Evolutionary conservation across 2,888 invertebrate genomes (phyloP), one percentile per base, ranked within the genome.

Genomic region (Tryphoninae sp.): DNA sequence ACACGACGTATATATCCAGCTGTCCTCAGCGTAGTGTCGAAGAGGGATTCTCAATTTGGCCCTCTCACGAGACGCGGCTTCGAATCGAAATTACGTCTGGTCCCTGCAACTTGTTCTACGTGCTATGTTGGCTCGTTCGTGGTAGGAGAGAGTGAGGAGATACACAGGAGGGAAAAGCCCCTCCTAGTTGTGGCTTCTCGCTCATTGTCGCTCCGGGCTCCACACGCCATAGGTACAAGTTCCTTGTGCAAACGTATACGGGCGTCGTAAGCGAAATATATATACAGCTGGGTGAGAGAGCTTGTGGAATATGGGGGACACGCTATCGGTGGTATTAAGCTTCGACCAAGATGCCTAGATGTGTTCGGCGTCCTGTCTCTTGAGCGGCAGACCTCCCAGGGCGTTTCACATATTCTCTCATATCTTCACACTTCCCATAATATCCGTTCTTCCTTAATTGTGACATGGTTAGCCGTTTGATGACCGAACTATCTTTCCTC

Each of bases 61-160:
- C 61, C 51, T 62, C n/a, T 69, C 59, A 33, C 33, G 33, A 26
- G 71, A 67, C 65, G 71, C 53, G 19, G 59, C 68, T 76, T 51
- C 59, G 65, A 80, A 76, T 72, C 53, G 76, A 61, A 76, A 80
- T 80, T 67, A 67, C 53, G 45, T 72, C 67, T 71, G 65, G 64
- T 75, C 40, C 33, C 51, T 59, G 58, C 19, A 59, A 80, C 49
- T 69, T 75, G 58, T 59, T 51, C 58, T 42, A 53, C 51, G 51
- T 49, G 49, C 65, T 42, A 16, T 40, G 67, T 76, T 72, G 42
- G 71, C 65, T 61, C n/a, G 61, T 76, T 67, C 55, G 51, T 40
- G 69, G 67, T 61, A 22, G 42, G 19, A 8, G 65, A 19, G 23
- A 61, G 49, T n/a, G 42, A 16, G n/a, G 65, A 26, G 23, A 61